These are phyloP conservation scores for Idaea straminata DNA, from an alignment of 2,888 invertebrate genomes.

Conservation along the genomic window DNA sequence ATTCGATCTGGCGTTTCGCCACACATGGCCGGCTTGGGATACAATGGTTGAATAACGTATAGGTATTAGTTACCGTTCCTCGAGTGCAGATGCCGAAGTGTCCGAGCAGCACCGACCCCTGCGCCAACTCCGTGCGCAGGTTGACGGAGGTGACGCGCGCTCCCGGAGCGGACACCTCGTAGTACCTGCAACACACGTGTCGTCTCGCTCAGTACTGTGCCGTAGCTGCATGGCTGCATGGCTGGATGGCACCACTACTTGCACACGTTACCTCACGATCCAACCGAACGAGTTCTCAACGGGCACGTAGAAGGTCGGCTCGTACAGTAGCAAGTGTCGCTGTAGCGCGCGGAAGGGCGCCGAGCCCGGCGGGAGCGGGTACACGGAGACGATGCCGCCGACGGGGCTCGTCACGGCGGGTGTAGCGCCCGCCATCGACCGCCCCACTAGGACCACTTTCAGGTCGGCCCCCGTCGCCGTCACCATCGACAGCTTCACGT, in stretches of 20 bases:
- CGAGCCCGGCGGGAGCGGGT: conserved; percentile 29
- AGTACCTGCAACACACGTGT: conserved; percentile 52
- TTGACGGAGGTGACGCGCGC: conserved; percentile 41
- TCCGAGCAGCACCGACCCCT: conserved; percentile 59
- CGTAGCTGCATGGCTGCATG: too few relatives aligned
- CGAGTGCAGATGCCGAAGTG: conserved; percentile 53
- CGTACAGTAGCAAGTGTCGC: conserved; percentile 51
- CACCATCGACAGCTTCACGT: conserved; percentile 41
- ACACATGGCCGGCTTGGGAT: too few relatives aligned
- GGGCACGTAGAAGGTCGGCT: conserved; percentile 65
- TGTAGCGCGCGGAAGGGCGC: conserved; percentile 42
- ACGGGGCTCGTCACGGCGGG: conserved; percentile 8
- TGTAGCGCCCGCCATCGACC: conserved; percentile 21
- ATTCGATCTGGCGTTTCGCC: too few relatives aligned
- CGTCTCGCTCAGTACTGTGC: background rate
- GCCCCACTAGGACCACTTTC: conserved; percentile 43
- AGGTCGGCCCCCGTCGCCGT: conserved; percentile 19
- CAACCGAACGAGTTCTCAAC: conserved; percentile 59
- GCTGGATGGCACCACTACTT: too few relatives aligned
- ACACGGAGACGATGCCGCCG: conserved; percentile 24
- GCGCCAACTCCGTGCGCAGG: conserved; percentile 38
- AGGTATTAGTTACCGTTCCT: background rate
- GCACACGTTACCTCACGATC: conserved; percentile 58
- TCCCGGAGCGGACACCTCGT: conserved; percentile 39
- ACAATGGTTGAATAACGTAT: background rate